A percentile compares a stretch with the other conserved stretches of the same genome.
These are phyloP conservation scores for Agrochola lota DNA, from an alignment of 2,888 invertebrate species.

Conservation along the genomic window DNA sequence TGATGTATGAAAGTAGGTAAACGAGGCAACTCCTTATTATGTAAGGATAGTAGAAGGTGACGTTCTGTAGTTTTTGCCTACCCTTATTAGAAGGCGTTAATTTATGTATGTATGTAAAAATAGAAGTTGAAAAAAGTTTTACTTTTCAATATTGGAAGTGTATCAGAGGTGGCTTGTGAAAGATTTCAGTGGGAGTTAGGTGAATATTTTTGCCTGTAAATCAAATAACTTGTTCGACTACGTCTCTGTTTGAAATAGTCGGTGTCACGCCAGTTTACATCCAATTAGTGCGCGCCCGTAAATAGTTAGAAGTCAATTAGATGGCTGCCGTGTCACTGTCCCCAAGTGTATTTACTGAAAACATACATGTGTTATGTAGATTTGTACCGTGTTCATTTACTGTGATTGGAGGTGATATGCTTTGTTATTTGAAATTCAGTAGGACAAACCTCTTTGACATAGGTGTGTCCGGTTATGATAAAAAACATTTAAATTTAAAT, in stretches of 20 bases:
- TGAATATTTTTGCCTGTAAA: background rate
- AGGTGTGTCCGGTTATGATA: background rate
- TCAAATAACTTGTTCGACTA: background rate
- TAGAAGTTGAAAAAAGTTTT: background rate
- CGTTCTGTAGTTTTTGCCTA: background rate
- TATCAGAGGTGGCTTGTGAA: too few relatives aligned
- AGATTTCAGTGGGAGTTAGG: too few relatives aligned
- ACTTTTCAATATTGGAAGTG: background rate
- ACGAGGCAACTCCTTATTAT: background rate
- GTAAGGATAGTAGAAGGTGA: background rate
- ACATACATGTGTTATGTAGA: conserved; percentile 42
- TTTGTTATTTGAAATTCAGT: conserved; percentile 16
- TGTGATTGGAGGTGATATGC: conserved; percentile 26
- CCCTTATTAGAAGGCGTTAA: background rate
- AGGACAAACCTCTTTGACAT: background rate
- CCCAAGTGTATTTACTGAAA: conserved; percentile 36
- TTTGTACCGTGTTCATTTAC: background rate
- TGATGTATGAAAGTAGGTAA: background rate
- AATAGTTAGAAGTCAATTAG: conserved; percentile 62
- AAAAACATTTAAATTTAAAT: background rate
- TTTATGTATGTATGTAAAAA: background rate
- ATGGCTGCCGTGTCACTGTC: conserved; percentile 44
- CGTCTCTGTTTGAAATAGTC: conserved; percentile 32
- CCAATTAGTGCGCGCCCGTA: conserved; percentile 62
- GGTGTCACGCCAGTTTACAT: conserved; percentile 47